These are phyloP conservation scores for Lycocerus yunnanus DNA, from an alignment of 2,888 invertebrate species.

Conservation along the genomic window DNA sequence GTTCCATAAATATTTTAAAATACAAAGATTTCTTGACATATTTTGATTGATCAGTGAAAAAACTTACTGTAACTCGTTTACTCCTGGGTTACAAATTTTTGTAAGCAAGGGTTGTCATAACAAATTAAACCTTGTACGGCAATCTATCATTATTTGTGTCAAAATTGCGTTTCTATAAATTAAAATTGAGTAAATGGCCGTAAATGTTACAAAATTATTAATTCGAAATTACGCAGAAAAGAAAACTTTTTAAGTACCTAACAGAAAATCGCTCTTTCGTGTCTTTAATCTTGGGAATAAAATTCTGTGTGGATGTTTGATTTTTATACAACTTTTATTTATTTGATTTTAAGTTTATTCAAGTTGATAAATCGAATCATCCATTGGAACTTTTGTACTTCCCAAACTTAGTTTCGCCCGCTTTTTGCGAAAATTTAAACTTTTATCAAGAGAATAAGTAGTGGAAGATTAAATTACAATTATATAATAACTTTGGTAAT, in stretches of 20 bases:
- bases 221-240: neutral
- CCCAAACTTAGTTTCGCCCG: neutral
- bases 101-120: constrained; percentile 31
- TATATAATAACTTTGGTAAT: neutral
- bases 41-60: constrained; percentile 26
- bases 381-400: neutral
- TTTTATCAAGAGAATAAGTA: neutral
- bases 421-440: neutral
- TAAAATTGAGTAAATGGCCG: neutral
- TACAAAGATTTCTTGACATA: constrained; percentile 19
- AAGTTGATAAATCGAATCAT: neutral
- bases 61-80: constrained; percentile 23
- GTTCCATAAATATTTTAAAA: neutral
- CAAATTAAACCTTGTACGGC: constrained; percentile 20
- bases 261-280: neutral
- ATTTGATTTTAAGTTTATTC: neutral
- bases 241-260: neutral
- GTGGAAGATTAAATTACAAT: neutral
- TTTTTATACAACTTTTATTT: neutral
- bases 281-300: neutral
- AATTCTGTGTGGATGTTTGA: neutral
- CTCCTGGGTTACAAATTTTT: constrained; percentile 13
- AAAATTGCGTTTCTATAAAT: neutral
- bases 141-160: constrained; percentile 24
- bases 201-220: neutral